Evolutionary conservation across 2,797 vertebrate genomes (phyloP).

Genomic region (Xenops minutus): DNA sequence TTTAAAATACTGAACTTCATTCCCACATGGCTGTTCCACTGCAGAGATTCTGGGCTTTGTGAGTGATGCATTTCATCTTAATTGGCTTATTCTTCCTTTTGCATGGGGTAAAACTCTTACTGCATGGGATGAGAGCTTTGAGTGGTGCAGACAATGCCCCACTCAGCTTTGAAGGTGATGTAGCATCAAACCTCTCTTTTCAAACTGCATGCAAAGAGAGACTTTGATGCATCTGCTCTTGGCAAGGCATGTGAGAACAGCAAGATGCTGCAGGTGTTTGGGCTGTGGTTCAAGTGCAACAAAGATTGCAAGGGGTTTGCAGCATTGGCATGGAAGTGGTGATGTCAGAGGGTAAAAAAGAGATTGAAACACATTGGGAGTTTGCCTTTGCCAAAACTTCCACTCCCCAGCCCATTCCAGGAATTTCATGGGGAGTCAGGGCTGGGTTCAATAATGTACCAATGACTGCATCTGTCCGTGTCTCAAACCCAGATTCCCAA

Average conservation of each 20-base stretch:
- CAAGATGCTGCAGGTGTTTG: not conserved
- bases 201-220: not conserved
- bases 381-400: not conserved
- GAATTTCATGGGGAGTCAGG: not conserved
- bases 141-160: not conserved
- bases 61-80: not conserved
- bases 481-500: not conserved
- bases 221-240: not conserved
- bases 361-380: not conserved
- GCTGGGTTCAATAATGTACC: not conserved
- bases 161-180: not conserved
- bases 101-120: not conserved
- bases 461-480: not conserved
- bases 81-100: not conserved
- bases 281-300: not conserved
- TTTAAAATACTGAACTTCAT: not conserved
- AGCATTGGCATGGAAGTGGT: not conserved
- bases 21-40: not conserved
- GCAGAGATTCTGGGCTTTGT: not conserved
- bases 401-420: not conserved
- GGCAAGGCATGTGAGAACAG: not conserved
- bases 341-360: not conserved
- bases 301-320: not conserved
- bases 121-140: not conserved
- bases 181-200: constrained; percentile 4